phyloP scores from a whole-genome alignment of 2,797 vertebrate genomes.

The Enteromius unitaeniatus region DNA sequence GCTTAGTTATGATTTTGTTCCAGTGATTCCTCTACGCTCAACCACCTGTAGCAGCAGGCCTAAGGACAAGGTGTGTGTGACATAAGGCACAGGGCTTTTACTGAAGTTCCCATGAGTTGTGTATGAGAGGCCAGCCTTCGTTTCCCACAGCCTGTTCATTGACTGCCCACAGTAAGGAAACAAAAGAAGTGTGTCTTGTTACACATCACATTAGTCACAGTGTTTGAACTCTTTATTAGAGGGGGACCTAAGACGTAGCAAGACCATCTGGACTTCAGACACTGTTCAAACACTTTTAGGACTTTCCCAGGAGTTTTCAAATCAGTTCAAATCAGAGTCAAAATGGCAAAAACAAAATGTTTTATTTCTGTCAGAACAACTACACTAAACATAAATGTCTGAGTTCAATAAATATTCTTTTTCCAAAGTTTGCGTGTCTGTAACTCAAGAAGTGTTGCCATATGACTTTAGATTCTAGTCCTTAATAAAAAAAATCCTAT shows the following conservation, averaged over 20 bases:
- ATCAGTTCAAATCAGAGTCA: background rate
- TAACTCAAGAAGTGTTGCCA: too few relatives aligned
- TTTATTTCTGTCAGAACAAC: too few relatives aligned
- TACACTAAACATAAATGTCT: too few relatives aligned
- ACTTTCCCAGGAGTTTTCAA: slow-evolving; percentile 57
- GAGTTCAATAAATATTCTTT: too few relatives aligned
- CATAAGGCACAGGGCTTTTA: slow-evolving; percentile 42
- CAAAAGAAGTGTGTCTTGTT: slow-evolving; percentile 87
- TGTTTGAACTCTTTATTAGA: slow-evolving; percentile 81
- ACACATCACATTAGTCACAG: slow-evolving; percentile 84
- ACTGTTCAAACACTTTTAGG: slow-evolving; percentile 69
- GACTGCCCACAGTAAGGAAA: slow-evolving; percentile 71
- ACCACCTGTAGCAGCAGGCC: slow-evolving; percentile 46
- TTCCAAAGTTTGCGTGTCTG: too few relatives aligned
- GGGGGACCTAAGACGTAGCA: slow-evolving; percentile 61
- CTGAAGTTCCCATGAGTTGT: slow-evolving; percentile 75
- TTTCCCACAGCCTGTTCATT: slow-evolving; percentile 83
- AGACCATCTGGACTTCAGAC: slow-evolving; percentile 82
- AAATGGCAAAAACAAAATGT: too few relatives aligned
- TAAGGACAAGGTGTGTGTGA: slow-evolving; percentile 1
- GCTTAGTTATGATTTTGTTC: background rate
- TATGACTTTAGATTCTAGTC: too few relatives aligned
- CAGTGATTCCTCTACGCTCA: background rate
- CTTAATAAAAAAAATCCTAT: too few relatives aligned
- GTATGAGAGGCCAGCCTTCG: slow-evolving; percentile 79